phyloP scores from a whole-genome alignment of 2,888 invertebrate genomes.

The Meandrusa payeni region DNA sequence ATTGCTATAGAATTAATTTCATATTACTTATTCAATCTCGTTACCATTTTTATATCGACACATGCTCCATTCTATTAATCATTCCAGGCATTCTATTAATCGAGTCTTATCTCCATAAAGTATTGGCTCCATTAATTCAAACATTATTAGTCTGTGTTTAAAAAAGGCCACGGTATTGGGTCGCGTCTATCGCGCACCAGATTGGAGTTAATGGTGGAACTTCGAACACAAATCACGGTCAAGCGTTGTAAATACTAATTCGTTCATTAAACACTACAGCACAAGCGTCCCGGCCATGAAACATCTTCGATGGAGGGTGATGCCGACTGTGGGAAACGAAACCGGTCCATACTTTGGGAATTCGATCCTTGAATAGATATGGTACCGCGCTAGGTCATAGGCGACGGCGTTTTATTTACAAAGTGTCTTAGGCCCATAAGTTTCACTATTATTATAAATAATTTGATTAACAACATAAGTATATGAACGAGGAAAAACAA shows the following conservation, averaged over 20 bases:
- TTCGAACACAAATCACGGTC: constrained; percentile 20
- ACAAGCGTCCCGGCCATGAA: constrained; percentile 13
- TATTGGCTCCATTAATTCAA: constrained; percentile 10
- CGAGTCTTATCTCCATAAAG: constrained; percentile 2
- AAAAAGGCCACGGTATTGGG: constrained; percentile 2
- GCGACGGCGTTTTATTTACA: constrained; percentile 1
- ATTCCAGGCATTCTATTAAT: constrained; percentile 3
- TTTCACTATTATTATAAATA: too few relatives aligned
- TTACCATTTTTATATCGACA: too few relatives aligned
- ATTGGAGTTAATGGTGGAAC: constrained; percentile 6
- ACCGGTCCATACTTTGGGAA: constrained; percentile 30
- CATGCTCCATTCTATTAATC: constrained; percentile 6
- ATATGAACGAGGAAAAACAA: too few relatives aligned
- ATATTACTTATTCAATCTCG: too few relatives aligned
- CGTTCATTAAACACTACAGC: constrained; percentile 20
- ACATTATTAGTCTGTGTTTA: constrained; percentile 6
- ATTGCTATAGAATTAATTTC: too few relatives aligned
- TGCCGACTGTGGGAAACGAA: constrained; percentile 31
- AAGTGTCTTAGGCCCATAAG: too few relatives aligned
- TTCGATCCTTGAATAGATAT: constrained; percentile 23
- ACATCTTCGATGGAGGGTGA: constrained; percentile 19
- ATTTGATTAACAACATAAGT: too few relatives aligned
- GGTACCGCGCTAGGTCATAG: neutral
- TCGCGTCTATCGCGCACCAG: constrained; percentile 10
- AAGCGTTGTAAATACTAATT: constrained; percentile 22